These are phyloP conservation scores for Oxyscelio sp. DNA, from an alignment of 2,888 invertebrate species.

Conservation along the genomic window DNA sequence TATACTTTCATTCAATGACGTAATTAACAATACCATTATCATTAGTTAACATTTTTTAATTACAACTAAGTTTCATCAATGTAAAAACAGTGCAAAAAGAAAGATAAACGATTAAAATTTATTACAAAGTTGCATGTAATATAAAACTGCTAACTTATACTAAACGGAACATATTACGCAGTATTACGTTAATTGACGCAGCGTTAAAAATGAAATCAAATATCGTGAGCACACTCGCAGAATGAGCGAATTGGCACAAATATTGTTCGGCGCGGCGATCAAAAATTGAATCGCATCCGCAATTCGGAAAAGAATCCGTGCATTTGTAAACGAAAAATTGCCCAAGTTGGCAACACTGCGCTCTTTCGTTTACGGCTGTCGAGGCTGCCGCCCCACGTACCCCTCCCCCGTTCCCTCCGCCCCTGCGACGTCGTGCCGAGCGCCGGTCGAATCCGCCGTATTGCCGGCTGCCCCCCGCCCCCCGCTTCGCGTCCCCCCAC, in stretches of 20 bases:
- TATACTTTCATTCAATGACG: no score
- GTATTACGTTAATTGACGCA: no score
- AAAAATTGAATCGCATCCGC: conserved; percentile 8
- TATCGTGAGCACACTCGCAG: no score
- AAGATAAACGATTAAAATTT: no score
- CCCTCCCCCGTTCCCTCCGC: conserved; percentile 31
- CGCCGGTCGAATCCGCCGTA: conserved; percentile 59
- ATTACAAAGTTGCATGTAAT: no score
- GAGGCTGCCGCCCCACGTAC: conserved; percentile 47
- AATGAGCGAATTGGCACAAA: background rate
- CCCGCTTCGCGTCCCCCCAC: conserved; percentile 57
- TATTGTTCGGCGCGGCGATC: background rate
- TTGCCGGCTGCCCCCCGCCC: conserved; percentile 57
- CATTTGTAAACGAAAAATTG: conserved; percentile 14
- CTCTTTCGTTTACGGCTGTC: conserved; percentile 51
- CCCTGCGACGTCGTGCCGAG: conserved; percentile 44
- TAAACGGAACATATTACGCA: no score
- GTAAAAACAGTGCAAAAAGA: no score
- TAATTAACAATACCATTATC: no score
- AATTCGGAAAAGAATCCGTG: background rate
- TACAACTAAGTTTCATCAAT: no score
- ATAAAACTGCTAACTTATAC: no score
- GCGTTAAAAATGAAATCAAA: no score
- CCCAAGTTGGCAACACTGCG: conserved; percentile 55
- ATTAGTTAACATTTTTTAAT: no score